A percentile compares a stretch with the other conserved stretches of the same genome.
Evolutionary conservation across 2,113 vertebrate species (phyloP).

Genomic region (Haplochromis burtoni): DNA sequence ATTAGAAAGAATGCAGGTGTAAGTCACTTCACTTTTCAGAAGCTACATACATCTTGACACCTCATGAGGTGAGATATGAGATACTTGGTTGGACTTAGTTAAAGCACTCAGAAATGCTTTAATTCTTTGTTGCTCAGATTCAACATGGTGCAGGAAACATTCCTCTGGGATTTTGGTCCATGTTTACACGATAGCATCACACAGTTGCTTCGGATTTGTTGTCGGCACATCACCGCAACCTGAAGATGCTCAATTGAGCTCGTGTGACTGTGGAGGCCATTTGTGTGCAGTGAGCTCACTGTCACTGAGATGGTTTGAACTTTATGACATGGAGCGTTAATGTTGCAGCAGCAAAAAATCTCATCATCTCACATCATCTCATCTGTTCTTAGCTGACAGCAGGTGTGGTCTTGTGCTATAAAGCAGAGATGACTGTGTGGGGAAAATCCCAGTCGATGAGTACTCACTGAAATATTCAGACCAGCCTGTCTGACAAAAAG

Average conservation of each 20-base stretch:
- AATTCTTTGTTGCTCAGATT: neutral
- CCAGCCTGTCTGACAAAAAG: neutral
- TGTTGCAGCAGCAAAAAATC: neutral
- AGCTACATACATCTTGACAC: neutral
- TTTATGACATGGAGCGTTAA: neutral
- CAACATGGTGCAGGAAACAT: neutral
- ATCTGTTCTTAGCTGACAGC: neutral
- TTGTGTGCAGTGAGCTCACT: accelerated
- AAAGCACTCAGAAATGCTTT: neutral
- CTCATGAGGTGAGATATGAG: neutral
- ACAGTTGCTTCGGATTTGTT: neutral
- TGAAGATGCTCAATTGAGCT: neutral
- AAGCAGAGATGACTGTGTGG: neutral
- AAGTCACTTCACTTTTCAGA: neutral
- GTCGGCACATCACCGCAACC: neutral
- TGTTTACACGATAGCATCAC: neutral
- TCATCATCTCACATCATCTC: neutral
- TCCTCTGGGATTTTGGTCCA: neutral
- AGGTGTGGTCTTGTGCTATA: neutral
- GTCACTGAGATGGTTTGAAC: neutral
- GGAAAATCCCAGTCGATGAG: neutral
- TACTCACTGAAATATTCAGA: neutral
- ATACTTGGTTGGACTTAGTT: neutral
- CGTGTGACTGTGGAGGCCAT: neutral
- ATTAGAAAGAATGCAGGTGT: neutral